phyloP scores from a whole-genome alignment of 2,797 vertebrate species.

The Sebastolobus alascanus region DNA sequence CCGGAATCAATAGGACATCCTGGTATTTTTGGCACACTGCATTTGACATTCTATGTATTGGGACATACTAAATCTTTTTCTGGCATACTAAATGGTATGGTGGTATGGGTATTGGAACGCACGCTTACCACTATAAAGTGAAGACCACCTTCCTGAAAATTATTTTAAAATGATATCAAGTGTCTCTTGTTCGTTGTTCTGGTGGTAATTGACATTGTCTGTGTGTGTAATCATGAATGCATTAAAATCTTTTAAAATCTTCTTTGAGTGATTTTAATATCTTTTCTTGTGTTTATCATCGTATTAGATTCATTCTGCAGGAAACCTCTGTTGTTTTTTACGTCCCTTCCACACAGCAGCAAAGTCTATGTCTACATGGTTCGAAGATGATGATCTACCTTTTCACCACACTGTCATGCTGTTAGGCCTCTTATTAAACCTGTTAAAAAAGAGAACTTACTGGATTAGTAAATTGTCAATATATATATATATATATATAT shows the following conservation, averaged over 20 bases:
- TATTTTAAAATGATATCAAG: background rate
- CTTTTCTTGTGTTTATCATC: background rate
- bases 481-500: no score
- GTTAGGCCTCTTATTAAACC: background rate
- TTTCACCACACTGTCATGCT: background rate
- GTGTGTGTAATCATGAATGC: background rate
- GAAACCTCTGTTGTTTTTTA: background rate
- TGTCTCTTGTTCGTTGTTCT: background rate
- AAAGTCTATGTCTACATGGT: background rate
- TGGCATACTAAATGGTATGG: background rate
- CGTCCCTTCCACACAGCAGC: background rate
- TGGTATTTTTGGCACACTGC: background rate
- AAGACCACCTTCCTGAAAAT: background rate
- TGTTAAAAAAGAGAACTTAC: background rate
- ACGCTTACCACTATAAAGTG: background rate
- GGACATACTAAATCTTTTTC: background rate
- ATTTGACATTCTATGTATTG: background rate
- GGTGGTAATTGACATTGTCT: background rate
- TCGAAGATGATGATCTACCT: background rate
- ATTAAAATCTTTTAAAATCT: conserved; percentile 1
- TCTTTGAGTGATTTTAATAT: background rate
- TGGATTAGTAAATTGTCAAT: no score
- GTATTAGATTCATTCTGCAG: background rate
- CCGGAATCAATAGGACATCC: background rate
- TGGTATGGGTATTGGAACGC: background rate